Evolutionary conservation across 2,797 vertebrate genomes (phyloP).

Genomic region (Odontamblyopus lacepedii): DNA sequence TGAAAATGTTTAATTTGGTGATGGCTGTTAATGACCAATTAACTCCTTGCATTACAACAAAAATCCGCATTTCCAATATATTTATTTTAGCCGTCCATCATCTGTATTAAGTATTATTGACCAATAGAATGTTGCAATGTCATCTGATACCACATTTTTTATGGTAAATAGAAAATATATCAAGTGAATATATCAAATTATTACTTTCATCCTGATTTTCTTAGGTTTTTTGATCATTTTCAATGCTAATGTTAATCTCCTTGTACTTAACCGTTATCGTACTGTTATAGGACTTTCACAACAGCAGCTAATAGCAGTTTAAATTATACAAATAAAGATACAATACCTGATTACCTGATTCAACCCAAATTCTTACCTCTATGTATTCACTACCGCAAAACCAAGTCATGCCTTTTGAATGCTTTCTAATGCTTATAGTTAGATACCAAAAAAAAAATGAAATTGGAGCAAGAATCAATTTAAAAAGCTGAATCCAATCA

Average conservation of each 20-base stretch:
- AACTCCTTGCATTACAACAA: too few relatives aligned
- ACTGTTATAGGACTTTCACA: not conserved
- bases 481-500: conserved; percentile 21
- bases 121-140: too few relatives aligned
- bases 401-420: not conserved
- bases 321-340: not conserved
- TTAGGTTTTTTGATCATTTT: too few relatives aligned
- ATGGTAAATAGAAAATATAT: too few relatives aligned
- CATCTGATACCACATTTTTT: too few relatives aligned
- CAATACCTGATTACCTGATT: not conserved
- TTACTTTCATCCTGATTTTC: too few relatives aligned
- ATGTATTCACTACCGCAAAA: not conserved
- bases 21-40: too few relatives aligned
- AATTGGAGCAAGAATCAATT: not conserved
- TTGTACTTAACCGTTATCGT: not conserved
- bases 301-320: not conserved
- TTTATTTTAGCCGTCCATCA: too few relatives aligned
- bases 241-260: not conserved
- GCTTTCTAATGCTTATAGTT: not conserved
- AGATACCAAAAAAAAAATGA: not conserved
- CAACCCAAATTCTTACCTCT: not conserved
- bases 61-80: too few relatives aligned
- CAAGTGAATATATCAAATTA: too few relatives aligned
- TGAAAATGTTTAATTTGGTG: too few relatives aligned
- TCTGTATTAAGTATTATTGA: too few relatives aligned